These are phyloP conservation scores for Pyrgus malvae DNA, from an alignment of 2,888 invertebrate species.

Conservation along the genomic window DNA sequence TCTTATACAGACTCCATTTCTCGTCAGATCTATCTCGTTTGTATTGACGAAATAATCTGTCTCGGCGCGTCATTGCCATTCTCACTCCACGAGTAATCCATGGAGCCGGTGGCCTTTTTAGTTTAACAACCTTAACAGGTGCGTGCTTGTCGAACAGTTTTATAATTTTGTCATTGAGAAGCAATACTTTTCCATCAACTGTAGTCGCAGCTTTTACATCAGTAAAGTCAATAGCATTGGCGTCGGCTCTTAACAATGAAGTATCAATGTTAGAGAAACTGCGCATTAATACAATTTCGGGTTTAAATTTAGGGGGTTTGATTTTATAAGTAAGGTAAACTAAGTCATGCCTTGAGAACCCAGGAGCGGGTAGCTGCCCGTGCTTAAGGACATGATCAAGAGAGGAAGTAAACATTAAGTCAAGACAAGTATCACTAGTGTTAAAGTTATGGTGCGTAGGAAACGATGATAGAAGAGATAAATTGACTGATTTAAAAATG, in stretches of 20 bases:
- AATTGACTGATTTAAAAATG: neutral
- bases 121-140: neutral
- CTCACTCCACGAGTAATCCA: neutral
- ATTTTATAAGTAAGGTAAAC: constrained; percentile 16
- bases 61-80: neutral
- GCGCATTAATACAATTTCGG: neutral
- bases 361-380: constrained; percentile 13
- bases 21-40: constrained; percentile 2
- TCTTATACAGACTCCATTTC: neutral
- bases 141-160: constrained; percentile 1
- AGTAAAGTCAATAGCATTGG: neutral
- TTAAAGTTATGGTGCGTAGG: neutral
- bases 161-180: neutral
- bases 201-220: neutral
- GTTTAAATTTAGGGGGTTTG: constrained; percentile 4
- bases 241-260: neutral
- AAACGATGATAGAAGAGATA: neutral
- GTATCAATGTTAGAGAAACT: neutral
- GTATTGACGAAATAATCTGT: neutral
- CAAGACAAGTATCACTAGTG: neutral
- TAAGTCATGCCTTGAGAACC: constrained; percentile 18
- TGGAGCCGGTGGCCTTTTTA: neutral
- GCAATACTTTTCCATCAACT: constrained; percentile 7
- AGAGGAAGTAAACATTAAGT: neutral
- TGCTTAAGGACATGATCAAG: neutral